Evolutionary conservation across 92 coral and sea anemone species (phyloP), one percentile per base, ranked within the genome.

Genomic region (Chrysogorgia sp.): DNA sequence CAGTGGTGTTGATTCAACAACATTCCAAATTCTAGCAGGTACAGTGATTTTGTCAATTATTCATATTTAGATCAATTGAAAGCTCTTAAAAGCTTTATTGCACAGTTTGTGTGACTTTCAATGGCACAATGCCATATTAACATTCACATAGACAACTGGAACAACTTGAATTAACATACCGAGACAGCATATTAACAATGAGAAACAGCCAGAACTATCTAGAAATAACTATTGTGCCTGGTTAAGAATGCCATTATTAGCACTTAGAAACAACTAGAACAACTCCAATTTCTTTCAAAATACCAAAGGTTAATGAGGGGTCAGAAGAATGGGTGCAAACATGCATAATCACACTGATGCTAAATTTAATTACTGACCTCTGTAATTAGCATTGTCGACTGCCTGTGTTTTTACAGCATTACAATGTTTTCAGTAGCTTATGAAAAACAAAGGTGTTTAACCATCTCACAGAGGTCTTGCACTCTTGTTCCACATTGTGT

Each of bases 1-100:
- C 34, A 93, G 92, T 83, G 92, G 99, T 2, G 84, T 66, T 8
- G 91, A 96, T 30, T 83, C 78, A 75, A 80, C 68, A 49, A 83
- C 72, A 60, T 81, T 77, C 34, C 79, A 84, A 40, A 33, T 90
- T 25, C 93, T 85, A 64, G 84, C 92, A 71, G 86, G 99, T 96
- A 67, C n/a, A n/a, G n/a, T n/a, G n/a, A n/a, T n/a, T n/a, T n/a
- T n/a, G n/a, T n/a, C n/a, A n/a, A n/a, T n/a, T n/a, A n/a, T n/a
- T n/a, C n/a, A n/a, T n/a, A n/a, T n/a, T n/a, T 34, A 34, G 4
- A 30, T 19, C 31, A 31, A 63, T 31, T 63, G 24, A 63, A 63
- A 29, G 63, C 31, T 57, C 23, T 8, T 57, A 23, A 31, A 23
- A 52, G 59, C 59, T 17, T 31, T 28, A 19, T 24, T 7, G 25